phyloP scores from a whole-genome alignment of 1,140 invertebrate genomes.

The Caenorhabditis brenneri region DNA sequence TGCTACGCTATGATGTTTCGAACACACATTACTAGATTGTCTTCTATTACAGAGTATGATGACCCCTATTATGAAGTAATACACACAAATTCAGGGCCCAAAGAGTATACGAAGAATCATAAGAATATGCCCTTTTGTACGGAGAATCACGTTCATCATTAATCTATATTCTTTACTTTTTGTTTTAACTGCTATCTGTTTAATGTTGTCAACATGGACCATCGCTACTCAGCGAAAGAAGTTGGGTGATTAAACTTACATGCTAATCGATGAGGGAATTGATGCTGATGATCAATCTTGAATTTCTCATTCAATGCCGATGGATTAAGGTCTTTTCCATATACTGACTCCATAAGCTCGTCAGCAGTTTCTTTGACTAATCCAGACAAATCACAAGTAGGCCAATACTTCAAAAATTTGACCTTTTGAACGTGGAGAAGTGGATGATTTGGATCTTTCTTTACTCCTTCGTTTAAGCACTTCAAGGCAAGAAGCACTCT shows the following conservation, averaged over 20 bases:
- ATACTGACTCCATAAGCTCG: constrained; percentile 31
- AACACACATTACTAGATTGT: too few species aligned
- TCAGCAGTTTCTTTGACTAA: constrained; percentile 44
- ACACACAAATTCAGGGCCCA: too few species aligned
- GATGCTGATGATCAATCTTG: constrained; percentile 47
- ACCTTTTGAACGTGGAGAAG: constrained; percentile 52
- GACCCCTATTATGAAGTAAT: too few species aligned
- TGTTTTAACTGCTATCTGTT: too few species aligned
- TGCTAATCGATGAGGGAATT: constrained; percentile 50
- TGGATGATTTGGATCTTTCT: constrained; percentile 58
- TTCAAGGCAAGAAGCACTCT: constrained; percentile 64
- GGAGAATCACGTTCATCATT: too few species aligned
- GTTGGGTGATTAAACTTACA: neutral
- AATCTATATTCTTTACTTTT: too few species aligned
- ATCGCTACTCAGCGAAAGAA: too few species aligned
- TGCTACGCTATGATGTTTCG: too few species aligned
- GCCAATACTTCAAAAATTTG: constrained; percentile 51
- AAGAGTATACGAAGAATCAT: too few species aligned
- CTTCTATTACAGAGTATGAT: too few species aligned
- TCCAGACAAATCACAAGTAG: neutral
- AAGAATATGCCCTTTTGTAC: too few species aligned
- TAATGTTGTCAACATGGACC: too few species aligned
- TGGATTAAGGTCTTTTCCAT: constrained; percentile 36
- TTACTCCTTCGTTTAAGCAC: constrained; percentile 59
- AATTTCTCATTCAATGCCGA: constrained; percentile 50